phyloP scores from a whole-genome alignment of 2,797 vertebrate genomes.

The Syncerus caffer region DNA sequence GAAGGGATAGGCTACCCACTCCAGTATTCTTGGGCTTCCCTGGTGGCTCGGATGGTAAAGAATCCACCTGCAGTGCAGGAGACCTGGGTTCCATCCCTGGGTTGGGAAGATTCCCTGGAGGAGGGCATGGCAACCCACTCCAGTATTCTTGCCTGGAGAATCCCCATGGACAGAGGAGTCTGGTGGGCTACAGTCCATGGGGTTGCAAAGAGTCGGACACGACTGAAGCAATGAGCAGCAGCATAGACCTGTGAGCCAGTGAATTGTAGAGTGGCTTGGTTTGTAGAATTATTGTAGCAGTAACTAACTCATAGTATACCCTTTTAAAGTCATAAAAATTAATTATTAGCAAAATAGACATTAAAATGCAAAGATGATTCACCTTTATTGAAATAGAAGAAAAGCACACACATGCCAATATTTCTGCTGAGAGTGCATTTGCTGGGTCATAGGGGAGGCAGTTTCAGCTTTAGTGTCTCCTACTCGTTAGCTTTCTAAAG shows the following conservation, averaged over 20 bases:
- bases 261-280: not conserved
- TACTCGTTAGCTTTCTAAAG: not conserved
- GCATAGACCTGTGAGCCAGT: not conserved
- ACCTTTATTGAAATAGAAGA: constrained; percentile 32
- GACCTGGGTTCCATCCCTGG: not conserved
- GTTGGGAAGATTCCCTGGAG: not conserved
- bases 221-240: not conserved
- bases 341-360: constrained; percentile 31
- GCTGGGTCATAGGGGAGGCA: not conserved
- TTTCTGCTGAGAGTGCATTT: not conserved
- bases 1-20: not conserved
- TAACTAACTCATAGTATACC: not conserved
- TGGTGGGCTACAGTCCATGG: not conserved
- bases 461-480: not conserved
- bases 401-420: not conserved
- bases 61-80: not conserved
- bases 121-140: not conserved
- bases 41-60: not conserved
- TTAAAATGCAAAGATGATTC: not conserved
- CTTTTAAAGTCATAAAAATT: constrained; percentile 25
- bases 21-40: not conserved
- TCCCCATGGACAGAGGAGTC: not conserved
- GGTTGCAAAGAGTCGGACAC: not conserved
- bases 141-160: not conserved
- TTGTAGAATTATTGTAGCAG: not conserved